These are phyloP conservation scores for Melanerpes aurifrons DNA, from an alignment of 2,113 vertebrate species.

Conservation along the genomic window DNA sequence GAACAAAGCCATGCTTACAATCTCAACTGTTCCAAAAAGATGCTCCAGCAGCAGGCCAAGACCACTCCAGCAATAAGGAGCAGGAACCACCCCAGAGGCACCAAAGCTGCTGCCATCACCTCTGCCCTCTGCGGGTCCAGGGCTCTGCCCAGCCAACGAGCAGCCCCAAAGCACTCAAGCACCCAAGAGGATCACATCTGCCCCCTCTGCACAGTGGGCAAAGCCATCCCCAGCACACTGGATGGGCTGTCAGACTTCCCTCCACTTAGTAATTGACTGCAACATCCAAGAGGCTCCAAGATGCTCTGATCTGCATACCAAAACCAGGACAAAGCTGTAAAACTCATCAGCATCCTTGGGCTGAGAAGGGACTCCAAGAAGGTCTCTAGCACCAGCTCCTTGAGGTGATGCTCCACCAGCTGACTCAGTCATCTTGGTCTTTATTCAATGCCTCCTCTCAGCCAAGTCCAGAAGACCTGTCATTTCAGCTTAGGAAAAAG, in stretches of 20 bases:
- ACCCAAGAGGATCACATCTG: neutral
- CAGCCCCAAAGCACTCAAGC: neutral
- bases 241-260: neutral
- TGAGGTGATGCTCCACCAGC: neutral
- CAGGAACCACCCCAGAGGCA: neutral
- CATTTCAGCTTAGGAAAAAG: conserved; percentile 3
- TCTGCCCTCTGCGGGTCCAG: neutral
- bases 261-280: neutral
- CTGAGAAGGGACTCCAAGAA: neutral
- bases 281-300: neutral
- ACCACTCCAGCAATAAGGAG: neutral
- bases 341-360: neutral
- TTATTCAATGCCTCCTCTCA: neutral
- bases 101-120: neutral
- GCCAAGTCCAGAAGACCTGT: neutral
- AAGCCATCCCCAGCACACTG: neutral
- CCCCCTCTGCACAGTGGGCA: neutral
- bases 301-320: neutral
- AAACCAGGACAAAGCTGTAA: neutral
- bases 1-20: neutral
- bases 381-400: neutral
- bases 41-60: neutral
- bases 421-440: neutral
- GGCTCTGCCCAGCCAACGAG: neutral
- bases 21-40: neutral